These are phyloP conservation scores for Ophiothrix spiculata DNA, from an alignment of 35 echinoderm and acorn worm genomes.

Conservation along the genomic window DNA sequence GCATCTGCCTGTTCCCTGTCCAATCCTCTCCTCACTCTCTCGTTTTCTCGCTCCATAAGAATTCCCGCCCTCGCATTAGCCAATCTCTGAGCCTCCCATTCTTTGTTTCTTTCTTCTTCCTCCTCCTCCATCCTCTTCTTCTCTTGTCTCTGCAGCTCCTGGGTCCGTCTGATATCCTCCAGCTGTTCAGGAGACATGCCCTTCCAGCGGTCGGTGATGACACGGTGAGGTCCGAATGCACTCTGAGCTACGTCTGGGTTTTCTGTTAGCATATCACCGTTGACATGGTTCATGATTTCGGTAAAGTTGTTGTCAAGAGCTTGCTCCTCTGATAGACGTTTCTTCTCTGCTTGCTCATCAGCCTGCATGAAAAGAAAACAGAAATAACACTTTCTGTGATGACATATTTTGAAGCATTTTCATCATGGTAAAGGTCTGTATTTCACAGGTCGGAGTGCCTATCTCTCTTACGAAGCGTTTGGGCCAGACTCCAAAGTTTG, in stretches of 20 bases:
- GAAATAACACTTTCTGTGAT: no score
- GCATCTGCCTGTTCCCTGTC: slow-evolving; percentile 70
- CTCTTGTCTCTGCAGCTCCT: slow-evolving; percentile 87
- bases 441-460: no score
- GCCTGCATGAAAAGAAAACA: no score
- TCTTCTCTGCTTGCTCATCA: slow-evolving; percentile 92
- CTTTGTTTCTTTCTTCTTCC: slow-evolving; percentile 67
- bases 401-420: no score
- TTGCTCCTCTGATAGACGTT: slow-evolving; percentile 67
- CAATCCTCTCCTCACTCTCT: slow-evolving; percentile 78
- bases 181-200: slow-evolving; percentile 97
- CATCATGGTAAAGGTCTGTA: no score
- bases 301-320: slow-evolving; percentile 97
- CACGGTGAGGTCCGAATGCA: slow-evolving; percentile 93
- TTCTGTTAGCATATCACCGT: slow-evolving; percentile 94
- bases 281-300: slow-evolving; percentile 83
- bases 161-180: slow-evolving; percentile 75
- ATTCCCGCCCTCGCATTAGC: slow-evolving; percentile 74
- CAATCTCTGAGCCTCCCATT: slow-evolving; percentile 90
- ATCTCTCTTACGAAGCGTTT: no score
- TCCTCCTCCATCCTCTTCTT: slow-evolving; percentile 84
- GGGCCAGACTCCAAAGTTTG: no score
- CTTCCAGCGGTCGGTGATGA: slow-evolving; percentile 99
- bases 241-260: slow-evolving; percentile 96
- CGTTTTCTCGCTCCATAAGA: slow-evolving; percentile 91